Conservation (phyloP, 1,140 invertebrate species). For the Zaprionus lachaisei region DNA sequence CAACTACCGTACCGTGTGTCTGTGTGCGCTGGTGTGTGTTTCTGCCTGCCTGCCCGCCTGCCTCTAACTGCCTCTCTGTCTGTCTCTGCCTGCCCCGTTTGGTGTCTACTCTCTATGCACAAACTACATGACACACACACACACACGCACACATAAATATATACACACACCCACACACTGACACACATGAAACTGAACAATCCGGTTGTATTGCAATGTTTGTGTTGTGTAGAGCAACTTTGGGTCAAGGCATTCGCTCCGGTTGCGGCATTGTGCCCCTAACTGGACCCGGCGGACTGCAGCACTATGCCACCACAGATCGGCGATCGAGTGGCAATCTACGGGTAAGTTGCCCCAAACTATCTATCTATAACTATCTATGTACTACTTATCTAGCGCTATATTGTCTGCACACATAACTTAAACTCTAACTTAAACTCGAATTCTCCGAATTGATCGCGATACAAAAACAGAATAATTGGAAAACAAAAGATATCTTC, state of each 20-base stretch:
- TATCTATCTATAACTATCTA: conserved; percentile 7
- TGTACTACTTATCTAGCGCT: conserved; percentile 34
- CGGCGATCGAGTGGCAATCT: conserved; percentile 85
- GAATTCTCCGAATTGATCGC: not conserved
- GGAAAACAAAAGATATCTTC: conserved; percentile 21
- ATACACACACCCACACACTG: conserved; percentile 23
- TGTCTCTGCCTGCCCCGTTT: conserved; percentile 46
- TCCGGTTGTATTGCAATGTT: conserved; percentile 80
- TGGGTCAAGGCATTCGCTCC: conserved; percentile 87
- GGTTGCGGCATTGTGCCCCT: conserved; percentile 85
- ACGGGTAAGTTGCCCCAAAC: conserved; percentile 84
- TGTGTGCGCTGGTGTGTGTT: conserved; percentile 39
- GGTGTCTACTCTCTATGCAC: conserved; percentile 65
- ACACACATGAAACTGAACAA: conserved; percentile 52
- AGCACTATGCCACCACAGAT: conserved; percentile 83
- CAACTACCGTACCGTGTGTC: conserved; percentile 16
- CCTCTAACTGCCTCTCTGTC: conserved; percentile 45
- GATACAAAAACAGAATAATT: not conserved
- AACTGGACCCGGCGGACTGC: conserved; percentile 85
- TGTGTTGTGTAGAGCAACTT: conserved; percentile 87
- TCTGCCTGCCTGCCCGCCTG: conserved; percentile 56
- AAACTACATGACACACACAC: conserved; percentile 43
- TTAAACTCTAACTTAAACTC: conserved; percentile 2
- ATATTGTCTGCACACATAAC: conserved; percentile 32
- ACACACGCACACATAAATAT: conserved; percentile 42